phyloP scores from a whole-genome alignment of 2,888 invertebrate genomes.

The Petrolisthes cinctipes region DNA sequence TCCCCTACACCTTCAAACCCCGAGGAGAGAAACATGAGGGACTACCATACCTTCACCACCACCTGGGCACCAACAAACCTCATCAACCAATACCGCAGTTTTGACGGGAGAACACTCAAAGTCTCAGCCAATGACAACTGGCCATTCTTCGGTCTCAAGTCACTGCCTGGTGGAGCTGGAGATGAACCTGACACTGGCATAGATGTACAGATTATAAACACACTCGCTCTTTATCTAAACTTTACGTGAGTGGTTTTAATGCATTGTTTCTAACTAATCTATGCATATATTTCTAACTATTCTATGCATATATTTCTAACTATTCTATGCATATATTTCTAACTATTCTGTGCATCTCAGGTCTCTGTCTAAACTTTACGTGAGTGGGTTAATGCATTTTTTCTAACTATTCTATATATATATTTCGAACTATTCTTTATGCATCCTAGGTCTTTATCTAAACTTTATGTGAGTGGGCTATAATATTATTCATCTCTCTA shows the following conservation, averaged over 20 bases:
- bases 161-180: neutral
- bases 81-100: neutral
- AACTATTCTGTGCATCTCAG: neutral
- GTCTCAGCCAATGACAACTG: conserved; percentile 14
- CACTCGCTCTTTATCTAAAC: neutral
- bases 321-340: neutral
- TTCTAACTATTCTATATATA: neutral
- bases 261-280: too few relatives aligned
- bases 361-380: neutral
- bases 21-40: too few relatives aligned
- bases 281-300: neutral
- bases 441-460: neutral
- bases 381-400: too few relatives aligned
- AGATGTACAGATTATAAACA: conserved; percentile 14
- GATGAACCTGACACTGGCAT: conserved; percentile 17
- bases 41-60: neutral
- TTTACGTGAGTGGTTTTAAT: conserved; percentile 24
- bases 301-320: too few relatives aligned
- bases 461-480: too few relatives aligned
- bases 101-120: conserved; percentile 10
- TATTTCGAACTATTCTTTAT: neutral
- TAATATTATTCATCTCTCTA: neutral
- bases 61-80: neutral
- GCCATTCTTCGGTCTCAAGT: conserved; percentile 11
- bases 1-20: too few relatives aligned